Conservation (phyloP, 2,888 invertebrate species). For the Drosophila macrospina region DNA sequence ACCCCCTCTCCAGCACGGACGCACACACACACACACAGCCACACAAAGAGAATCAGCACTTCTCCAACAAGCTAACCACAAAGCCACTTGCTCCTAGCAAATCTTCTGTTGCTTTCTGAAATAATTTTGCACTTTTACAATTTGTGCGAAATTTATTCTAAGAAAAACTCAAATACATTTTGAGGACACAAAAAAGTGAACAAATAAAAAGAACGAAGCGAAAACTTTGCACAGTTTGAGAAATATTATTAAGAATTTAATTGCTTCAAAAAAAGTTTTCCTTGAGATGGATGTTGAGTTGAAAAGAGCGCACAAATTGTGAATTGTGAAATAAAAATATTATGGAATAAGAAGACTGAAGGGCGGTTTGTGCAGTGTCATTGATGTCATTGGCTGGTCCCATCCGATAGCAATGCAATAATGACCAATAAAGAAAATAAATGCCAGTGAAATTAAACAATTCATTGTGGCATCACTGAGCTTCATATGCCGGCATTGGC, state of each 20-base stretch:
- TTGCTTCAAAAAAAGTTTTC: conserved; percentile 48
- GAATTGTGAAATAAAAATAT: conserved; percentile 35
- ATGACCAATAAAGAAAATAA: conserved; percentile 51
- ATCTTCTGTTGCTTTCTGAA: conserved; percentile 32
- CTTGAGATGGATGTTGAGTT: conserved; percentile 10
- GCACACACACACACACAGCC: too few relatives aligned
- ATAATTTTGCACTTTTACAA: conserved; percentile 53
- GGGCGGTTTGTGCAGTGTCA: conserved; percentile 47
- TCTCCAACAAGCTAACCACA: conserved; percentile 9
- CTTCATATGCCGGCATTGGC: conserved; percentile 23
- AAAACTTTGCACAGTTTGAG: conserved; percentile 46
- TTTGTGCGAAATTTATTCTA: conserved; percentile 38
- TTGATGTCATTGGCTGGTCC: conserved; percentile 32
- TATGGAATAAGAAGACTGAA: conserved; percentile 27
- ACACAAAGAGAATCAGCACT: neutral
- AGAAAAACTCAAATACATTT: conserved; percentile 42
- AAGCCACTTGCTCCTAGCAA: conserved; percentile 8
- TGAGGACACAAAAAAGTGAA: conserved; percentile 14
- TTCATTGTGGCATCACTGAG: conserved; percentile 60
- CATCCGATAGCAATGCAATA: conserved; percentile 38
- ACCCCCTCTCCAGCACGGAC: neutral
- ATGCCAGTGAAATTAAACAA: conserved; percentile 55
- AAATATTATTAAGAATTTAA: conserved; percentile 61
- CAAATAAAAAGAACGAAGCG: conserved; percentile 20
- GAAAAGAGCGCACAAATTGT: conserved; percentile 22